Base-by-base conservation (phyloP, 2,888 invertebrate species). In the Perizoma affinitatum region DNA sequence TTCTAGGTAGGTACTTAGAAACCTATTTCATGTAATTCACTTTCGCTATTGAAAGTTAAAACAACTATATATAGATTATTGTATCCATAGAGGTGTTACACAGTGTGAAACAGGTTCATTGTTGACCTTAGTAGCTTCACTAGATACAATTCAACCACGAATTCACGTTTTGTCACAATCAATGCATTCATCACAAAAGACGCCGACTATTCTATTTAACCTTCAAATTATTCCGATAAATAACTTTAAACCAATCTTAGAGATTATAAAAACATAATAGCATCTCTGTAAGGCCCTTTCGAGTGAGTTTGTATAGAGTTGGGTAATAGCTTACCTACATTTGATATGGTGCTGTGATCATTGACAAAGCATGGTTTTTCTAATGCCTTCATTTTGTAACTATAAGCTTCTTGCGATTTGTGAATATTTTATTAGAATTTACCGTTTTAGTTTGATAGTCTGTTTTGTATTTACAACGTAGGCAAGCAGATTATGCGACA, bases 181-280 rank as follows among this genome's bases (percentile, higher is more conserved):
- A 67, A 58, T 55, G 58, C 63, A 67, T 62, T 65, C 56, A 57
- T 66, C 66, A 62, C 49, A 59, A 63, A 61, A 68, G 58, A 65
- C 59, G 42, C 44, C 50, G n/a, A 45, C 6, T 36, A 33, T 6
- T 45, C 35, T 44, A 47, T 11, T 5, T 40, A 48, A 58, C 63
- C 63, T 56, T 58, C 48, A 54, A 63, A 49, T 53, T 42, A 58
- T 67, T 65, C 58, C 63, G 63, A 54, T 38, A 38, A 6, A 38
- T 46, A 41, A 38, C 46, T 50, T 50, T 8, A 10, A 2, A 46
- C 41, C 48, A 58, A 51, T 46, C 54, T 58, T 46, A 8, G 46
- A 47, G 22, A 49, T 42, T 42, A 49, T 58, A 62, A 62, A 62
- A 62, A 62, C 36, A 54, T 54, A 57, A 57, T 57, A 49, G 48